Percentiles rank a stretch among this genome's conserved stretches.
phyloP scores from a whole-genome alignment of 2,797 vertebrate genomes.

The Accipiter badius region DNA sequence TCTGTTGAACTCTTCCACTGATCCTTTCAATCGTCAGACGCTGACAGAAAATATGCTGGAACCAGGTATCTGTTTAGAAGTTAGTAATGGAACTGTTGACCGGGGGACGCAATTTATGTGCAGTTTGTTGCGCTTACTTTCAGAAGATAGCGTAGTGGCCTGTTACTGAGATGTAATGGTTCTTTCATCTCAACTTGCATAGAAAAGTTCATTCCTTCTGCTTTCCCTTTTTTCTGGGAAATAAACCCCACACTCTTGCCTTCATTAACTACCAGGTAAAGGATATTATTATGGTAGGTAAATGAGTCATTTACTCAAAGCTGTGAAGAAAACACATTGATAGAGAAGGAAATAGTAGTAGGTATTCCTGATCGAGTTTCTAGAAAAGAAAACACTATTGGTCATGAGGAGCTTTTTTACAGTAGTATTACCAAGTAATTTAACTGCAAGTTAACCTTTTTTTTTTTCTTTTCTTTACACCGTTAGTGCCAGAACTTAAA shows the following conservation, averaged over 20 bases:
- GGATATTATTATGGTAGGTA: not conserved
- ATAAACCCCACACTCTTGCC: not conserved
- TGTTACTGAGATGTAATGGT: not conserved
- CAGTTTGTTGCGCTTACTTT: accelerated
- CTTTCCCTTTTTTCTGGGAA: not conserved
- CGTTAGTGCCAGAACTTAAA: slow-evolving; percentile 92
- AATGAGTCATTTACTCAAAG: not conserved
- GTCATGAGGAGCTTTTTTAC: accelerated
- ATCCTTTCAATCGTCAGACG: slow-evolving; percentile 96
- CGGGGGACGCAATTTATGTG: not conserved
- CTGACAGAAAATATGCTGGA: slow-evolving; percentile 98
- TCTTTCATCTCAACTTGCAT: not conserved
- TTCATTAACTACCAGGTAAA: not conserved
- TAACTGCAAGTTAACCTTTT: not conserved
- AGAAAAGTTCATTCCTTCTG: not conserved
- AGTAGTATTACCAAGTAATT: not conserved
- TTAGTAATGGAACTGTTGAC: not conserved
- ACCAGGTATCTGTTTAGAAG: slow-evolving; percentile 77
- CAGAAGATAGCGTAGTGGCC: not conserved
- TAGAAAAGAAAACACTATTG: not conserved
- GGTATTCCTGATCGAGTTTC: not conserved
- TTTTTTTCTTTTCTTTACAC: not conserved
- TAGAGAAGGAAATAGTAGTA: not conserved
- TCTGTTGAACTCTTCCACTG: slow-evolving; percentile 95
- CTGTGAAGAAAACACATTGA: not conserved